Conservation (phyloP, 2,888 invertebrate genomes). For the Cactoblastis cactorum region DNA sequence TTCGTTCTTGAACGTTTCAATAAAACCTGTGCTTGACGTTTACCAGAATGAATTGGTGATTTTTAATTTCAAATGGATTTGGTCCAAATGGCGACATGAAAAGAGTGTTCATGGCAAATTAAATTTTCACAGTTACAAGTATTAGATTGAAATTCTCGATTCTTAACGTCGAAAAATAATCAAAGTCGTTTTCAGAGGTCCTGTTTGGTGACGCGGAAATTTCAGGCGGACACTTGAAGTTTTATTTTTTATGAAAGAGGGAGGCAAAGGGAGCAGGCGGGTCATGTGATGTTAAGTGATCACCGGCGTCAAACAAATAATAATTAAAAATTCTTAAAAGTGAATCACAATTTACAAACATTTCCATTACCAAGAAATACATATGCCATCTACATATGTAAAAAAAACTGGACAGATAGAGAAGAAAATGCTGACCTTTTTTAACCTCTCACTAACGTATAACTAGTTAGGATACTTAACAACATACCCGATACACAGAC, state of each 20-base stretch:
- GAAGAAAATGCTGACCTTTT: neutral
- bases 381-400: no score
- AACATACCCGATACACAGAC: neutral
- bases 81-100: slow-evolving; percentile 23
- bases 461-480: neutral
- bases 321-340: no score
- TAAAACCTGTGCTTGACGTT: slow-evolving; percentile 8
- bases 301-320: no score
- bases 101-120: slow-evolving; percentile 29
- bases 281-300: no score
- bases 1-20: slow-evolving; percentile 1
- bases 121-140: slow-evolving; percentile 30
- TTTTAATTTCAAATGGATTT: slow-evolving; percentile 22
- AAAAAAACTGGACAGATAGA: no score
- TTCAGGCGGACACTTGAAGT: slow-evolving; percentile 22
- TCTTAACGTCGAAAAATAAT: slow-evolving; percentile 31
- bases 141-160: slow-evolving; percentile 32
- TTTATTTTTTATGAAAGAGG: slow-evolving; percentile 19
- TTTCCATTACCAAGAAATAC: no score
- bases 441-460: neutral
- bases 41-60: slow-evolving; percentile 19
- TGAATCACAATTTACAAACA: no score
- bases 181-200: slow-evolving; percentile 26
- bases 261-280: no score
- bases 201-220: slow-evolving; percentile 23